Percentiles rank a stretch among this genome's conserved stretches.
These are phyloP conservation scores for Trichacis sp. DNA, from an alignment of 2,888 invertebrate genomes.

Conservation along the genomic window DNA sequence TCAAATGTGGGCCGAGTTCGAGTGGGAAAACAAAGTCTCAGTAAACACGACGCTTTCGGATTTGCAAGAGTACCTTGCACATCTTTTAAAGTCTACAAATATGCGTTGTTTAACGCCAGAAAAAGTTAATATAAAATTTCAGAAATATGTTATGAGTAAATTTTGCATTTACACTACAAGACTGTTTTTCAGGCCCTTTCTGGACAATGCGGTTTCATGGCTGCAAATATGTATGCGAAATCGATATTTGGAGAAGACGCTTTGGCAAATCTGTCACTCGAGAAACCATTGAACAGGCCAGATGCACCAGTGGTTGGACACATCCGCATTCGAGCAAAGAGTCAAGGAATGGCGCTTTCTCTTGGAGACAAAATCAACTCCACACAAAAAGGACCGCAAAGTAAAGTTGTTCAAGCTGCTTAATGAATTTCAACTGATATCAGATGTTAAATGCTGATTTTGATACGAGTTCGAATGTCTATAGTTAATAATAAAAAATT, in stretches of 20 bases:
- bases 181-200: constrained; percentile 78
- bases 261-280: constrained; percentile 97
- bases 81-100: constrained; percentile 94
- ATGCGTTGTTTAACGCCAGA: constrained; percentile 99
- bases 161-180: not conserved
- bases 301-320: constrained; percentile 94
- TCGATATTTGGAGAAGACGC: constrained; percentile 99
- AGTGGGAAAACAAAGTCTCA: constrained; percentile 99
- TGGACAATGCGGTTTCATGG: constrained; percentile 99
- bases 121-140: constrained; percentile 73
- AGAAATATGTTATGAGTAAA: not conserved
- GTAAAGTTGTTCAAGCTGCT: constrained; percentile 64
- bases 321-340: constrained; percentile 97
- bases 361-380: constrained; percentile 98
- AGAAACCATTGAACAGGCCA: constrained; percentile 89
- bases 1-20: constrained; percentile 99
- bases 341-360: constrained; percentile 99
- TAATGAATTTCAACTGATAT: constrained; percentile 34
- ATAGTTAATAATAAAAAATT: too few relatives aligned
- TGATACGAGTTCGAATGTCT: too few relatives aligned
- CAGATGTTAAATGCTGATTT: too few relatives aligned
- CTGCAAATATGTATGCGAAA: constrained; percentile 98
- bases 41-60: constrained; percentile 95
- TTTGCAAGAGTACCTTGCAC: constrained; percentile 91
- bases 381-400: constrained; percentile 79